Evolutionary conservation across 2,113 vertebrate species (phyloP), one percentile per base, ranked within the genome.

Genomic region (Sialia sialis): DNA sequence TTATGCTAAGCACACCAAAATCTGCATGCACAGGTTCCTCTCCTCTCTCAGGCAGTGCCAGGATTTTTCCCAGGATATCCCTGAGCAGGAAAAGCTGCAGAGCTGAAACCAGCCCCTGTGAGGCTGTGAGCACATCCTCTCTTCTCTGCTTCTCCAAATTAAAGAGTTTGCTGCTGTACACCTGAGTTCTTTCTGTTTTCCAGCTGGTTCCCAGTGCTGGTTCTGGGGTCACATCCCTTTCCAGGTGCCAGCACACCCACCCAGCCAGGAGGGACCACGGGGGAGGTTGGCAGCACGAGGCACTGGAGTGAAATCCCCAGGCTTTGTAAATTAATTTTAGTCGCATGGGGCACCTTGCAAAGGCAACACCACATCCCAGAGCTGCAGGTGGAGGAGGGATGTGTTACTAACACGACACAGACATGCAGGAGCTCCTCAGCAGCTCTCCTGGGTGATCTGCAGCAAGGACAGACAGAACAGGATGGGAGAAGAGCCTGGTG

Each of bases 281-380:
- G 66, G 87, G 91, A 94, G 91, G 87, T 3, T 94, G 91, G 76
- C 73, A 93, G 87, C 87, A 43, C 3, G 3, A 95, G 69, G 91
- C n/a, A 44, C 91, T 39, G 69, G 94, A 96, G 91, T 87, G 69
- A 91, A 59, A 82, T 46, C 68, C 68, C 62, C 58, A 46, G 72
- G 67, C 91, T 89, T 89, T 95, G 89, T 87, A 91, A 87, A 94
- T 94, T 72, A 84, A 95, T 95, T 97, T 91, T 87, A 95, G 96
- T 83, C 54, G 44, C 77, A 85, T 38, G 0, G 16, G 91, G 81
- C 95, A 95, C 95, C 84, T 87, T 66, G 84, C 81, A 87, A 95
- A 82, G 74, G 91, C 54, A 89, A 91, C 87, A 79, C 55, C 25
- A 43, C 83, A n/a, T 84, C 74, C 91, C 69, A 56, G 77, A 91